Conservation (phyloP, 64 coral and sea anemone genomes). For the Trachythela sp. region DNA sequence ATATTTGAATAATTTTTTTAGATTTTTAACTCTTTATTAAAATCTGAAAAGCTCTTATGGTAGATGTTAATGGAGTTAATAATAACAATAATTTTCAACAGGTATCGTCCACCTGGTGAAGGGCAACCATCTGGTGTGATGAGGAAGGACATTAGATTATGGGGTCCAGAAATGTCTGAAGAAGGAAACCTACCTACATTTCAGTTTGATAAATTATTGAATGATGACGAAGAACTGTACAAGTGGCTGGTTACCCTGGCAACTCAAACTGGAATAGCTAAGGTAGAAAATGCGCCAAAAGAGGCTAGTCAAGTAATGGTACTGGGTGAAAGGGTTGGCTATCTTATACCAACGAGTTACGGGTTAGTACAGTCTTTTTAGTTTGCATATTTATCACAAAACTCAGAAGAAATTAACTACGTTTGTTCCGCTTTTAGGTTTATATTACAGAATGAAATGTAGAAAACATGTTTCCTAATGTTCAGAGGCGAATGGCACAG, state of each 20-base stretch:
- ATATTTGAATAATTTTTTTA: no score
- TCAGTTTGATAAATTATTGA: neutral
- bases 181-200: neutral
- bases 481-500: no score
- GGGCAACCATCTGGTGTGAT: neutral
- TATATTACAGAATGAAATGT: no score
- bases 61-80: no score
- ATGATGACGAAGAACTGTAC: neutral
- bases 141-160: neutral
- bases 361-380: neutral
- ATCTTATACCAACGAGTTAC: neutral
- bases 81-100: neutral
- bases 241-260: neutral
- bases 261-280: neutral
- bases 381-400: no score
- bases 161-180: neutral
- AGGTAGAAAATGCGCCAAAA: neutral
- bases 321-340: neutral
- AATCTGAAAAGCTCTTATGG: no score
- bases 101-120: neutral
- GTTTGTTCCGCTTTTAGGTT: no score
- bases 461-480: no score
- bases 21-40: no score
- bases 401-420: no score
- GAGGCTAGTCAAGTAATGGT: neutral